phyloP scores from a whole-genome alignment of 1,140 invertebrate genomes.

The Yoshiicerus persimilis region DNA sequence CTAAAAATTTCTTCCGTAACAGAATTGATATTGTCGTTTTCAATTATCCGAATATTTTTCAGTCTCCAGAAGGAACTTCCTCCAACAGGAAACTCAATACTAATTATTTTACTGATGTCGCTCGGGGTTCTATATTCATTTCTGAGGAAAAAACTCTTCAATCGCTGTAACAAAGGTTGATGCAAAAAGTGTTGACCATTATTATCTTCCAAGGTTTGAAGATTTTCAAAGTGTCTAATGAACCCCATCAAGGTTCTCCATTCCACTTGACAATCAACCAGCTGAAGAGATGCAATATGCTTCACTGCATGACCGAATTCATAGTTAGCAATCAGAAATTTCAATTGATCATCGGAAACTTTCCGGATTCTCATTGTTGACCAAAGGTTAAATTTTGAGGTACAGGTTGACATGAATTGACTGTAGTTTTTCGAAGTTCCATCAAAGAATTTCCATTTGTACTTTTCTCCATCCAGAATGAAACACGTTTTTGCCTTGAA shows the following conservation, averaged over 20 bases:
- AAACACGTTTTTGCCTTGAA: neutral
- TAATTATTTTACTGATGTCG: neutral
- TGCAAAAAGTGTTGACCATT: neutral
- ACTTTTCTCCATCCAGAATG: neutral
- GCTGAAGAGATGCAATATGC: neutral
- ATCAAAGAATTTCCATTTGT: neutral
- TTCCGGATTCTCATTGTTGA: slow-evolving; percentile 19
- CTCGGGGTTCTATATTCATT: neutral
- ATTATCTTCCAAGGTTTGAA: neutral
- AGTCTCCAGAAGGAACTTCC: neutral
- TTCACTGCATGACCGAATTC: neutral
- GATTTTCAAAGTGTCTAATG: neutral
- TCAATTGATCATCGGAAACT: neutral
- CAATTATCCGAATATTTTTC: neutral
- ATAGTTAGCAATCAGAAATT: neutral
- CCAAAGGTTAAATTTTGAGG: slow-evolving; percentile 16
- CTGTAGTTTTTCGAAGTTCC: neutral
- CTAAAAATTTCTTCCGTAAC: neutral
- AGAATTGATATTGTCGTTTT: neutral
- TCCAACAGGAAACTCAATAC: neutral
- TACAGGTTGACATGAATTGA: neutral
- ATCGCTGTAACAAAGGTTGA: neutral
- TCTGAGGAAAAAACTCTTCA: neutral
- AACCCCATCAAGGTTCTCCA: neutral
- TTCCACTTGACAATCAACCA: neutral